These are phyloP conservation scores for Lamprotornis superbus DNA, from an alignment of 2,113 vertebrate species.

Conservation along the genomic window DNA sequence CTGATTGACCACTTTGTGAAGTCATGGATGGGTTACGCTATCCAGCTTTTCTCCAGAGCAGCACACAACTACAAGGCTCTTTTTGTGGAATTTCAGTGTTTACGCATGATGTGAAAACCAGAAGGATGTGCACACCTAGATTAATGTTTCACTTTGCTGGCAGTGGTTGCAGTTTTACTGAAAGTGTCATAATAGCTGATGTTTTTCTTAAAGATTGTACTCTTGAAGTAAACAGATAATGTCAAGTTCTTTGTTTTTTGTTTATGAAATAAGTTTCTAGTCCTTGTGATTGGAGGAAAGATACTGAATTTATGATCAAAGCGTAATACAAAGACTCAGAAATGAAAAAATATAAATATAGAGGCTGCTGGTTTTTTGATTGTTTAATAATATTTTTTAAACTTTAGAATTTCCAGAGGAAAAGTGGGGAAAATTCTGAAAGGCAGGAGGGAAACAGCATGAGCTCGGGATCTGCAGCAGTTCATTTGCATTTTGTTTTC, in stretches of 20 bases:
- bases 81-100: constrained; percentile 8
- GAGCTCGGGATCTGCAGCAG: not conserved
- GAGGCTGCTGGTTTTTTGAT: not conserved
- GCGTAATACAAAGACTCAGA: not conserved
- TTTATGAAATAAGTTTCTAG: constrained; percentile 43
- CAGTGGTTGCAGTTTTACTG: constrained; percentile 19
- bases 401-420: not conserved
- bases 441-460: not conserved
- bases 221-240: constrained; percentile 40
- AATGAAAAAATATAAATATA: constrained; percentile 26
- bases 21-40: not conserved
- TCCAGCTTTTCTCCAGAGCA: not conserved
- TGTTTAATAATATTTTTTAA: constrained; percentile 25
- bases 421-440: not conserved
- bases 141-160: constrained; percentile 20
- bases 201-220: constrained; percentile 19
- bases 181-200: constrained; percentile 33
- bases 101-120: not conserved
- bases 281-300: not conserved
- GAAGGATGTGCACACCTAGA: not conserved
- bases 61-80: not conserved
- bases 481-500: constrained; percentile 49
- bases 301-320: constrained; percentile 52
- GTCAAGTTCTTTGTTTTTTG: not conserved
- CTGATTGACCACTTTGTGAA: not conserved